A percentile compares a stretch with the other conserved stretches of the same genome.
These are phyloP conservation scores for Drosophila asahinai DNA, from an alignment of 1,140 invertebrate species.

Conservation along the genomic window DNA sequence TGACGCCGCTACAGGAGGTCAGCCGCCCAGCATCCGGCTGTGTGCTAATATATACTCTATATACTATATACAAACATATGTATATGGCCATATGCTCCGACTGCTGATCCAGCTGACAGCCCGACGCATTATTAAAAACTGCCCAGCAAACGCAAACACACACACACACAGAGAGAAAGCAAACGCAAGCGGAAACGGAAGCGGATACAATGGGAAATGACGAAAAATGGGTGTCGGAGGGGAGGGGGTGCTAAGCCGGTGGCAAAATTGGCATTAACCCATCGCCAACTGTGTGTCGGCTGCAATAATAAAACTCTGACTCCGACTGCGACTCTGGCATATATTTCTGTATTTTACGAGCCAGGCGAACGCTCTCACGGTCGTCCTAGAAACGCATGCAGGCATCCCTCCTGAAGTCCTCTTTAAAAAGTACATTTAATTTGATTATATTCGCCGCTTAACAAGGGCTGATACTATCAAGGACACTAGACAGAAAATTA, in stretches of 20 bases:
- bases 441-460: not conserved
- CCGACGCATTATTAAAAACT: constrained; percentile 67
- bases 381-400: not conserved
- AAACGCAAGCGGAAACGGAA: constrained; percentile 16
- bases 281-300: constrained; percentile 30
- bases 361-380: not conserved
- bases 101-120: constrained; percentile 27
- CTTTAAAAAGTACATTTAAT: not conserved
- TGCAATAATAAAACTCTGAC: constrained; percentile 40
- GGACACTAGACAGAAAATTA: not conserved
- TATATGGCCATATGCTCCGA: not conserved
- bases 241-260: constrained; percentile 28
- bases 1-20: constrained; percentile 40
- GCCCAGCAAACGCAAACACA: constrained; percentile 20
- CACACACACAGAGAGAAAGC: not conserved
- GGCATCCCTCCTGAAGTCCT: not conserved
- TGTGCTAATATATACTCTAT: constrained; percentile 8
- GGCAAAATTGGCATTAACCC: constrained; percentile 66
- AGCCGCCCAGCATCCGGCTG: constrained; percentile 40
- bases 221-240: not conserved
- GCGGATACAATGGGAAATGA: constrained; percentile 27
- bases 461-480: not conserved
- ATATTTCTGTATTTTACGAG: constrained; percentile 14
- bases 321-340: not conserved
- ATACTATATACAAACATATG: not conserved